Evolutionary conservation across 2,888 invertebrate species (phyloP).

Genomic region (Eucriotettix oculatus): DNA sequence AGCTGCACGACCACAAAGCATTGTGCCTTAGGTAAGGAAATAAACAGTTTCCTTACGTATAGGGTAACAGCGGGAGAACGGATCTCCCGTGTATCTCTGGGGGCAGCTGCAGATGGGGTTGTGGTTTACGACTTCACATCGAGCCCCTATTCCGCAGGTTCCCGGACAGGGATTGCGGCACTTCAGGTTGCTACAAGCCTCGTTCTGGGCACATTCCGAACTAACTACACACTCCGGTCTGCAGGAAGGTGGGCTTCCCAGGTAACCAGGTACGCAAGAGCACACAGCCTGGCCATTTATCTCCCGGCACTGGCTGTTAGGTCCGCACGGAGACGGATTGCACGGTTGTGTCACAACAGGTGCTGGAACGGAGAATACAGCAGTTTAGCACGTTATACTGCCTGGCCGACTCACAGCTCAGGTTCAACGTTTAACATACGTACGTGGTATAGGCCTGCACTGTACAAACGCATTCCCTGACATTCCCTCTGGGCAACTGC

Average conservation of each 20-base stretch:
- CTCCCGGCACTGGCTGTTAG: constrained; percentile 57
- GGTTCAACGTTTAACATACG: constrained; percentile 4
- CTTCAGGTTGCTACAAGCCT: constrained; percentile 64
- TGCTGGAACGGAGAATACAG: constrained; percentile 19
- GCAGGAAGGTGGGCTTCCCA: constrained; percentile 60
- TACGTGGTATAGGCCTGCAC: constrained; percentile 41
- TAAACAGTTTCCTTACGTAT: constrained; percentile 17
- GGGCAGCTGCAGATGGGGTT: constrained; percentile 64
- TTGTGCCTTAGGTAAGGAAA: not conserved
- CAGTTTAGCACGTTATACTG: no score
- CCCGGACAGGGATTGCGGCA: constrained; percentile 65
- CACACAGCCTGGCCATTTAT: constrained; percentile 56
- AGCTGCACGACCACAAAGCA: not conserved
- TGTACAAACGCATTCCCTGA: constrained; percentile 53
- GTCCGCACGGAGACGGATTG: constrained; percentile 53
- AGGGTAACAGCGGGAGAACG: constrained; percentile 27
- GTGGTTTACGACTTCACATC: constrained; percentile 59
- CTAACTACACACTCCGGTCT: constrained; percentile 62
- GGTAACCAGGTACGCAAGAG: constrained; percentile 52
- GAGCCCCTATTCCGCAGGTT: constrained; percentile 54
- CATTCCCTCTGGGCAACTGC: constrained; percentile 51
- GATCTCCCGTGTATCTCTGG: constrained; percentile 38
- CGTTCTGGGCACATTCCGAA: constrained; percentile 53
- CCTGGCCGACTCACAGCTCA: no score
- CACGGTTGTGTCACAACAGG: constrained; percentile 37